Evolutionary conservation across 2,113 vertebrate genomes (phyloP).

Genomic region (Irena cyanogastra): DNA sequence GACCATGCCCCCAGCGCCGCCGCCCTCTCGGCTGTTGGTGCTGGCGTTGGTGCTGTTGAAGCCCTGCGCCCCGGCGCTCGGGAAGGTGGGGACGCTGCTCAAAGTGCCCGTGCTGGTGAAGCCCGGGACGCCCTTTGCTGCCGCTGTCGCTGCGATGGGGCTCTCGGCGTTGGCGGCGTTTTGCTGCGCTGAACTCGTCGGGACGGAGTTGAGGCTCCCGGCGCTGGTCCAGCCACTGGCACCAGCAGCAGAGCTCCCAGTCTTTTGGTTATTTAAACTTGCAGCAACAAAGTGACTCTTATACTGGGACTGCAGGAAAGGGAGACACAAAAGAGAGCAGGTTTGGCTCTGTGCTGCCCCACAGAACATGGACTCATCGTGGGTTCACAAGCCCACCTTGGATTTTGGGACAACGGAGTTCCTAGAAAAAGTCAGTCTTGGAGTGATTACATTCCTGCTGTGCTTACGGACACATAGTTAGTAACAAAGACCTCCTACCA

Average conservation of each 20-base stretch:
- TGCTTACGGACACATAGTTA: neutral
- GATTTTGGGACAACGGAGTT: neutral
- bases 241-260: constrained; percentile 82
- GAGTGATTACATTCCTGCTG: neutral
- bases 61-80: constrained; percentile 46
- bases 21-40: constrained; percentile 60
- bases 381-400: neutral
- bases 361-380: accelerated
- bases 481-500: neutral
- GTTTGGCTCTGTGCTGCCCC: neutral
- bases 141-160: neutral
- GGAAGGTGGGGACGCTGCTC: constrained; percentile 75
- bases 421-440: neutral
- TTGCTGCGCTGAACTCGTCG: constrained; percentile 76
- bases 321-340: neutral
- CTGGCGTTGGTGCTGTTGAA: constrained; percentile 59
- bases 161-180: constrained; percentile 33
- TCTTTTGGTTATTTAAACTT: constrained; percentile 87
- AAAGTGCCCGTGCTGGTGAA: constrained; percentile 70
- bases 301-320: constrained; percentile 84
- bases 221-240: constrained; percentile 95
- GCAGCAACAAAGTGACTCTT: constrained; percentile 98
- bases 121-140: constrained; percentile 59
- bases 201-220: constrained; percentile 92
- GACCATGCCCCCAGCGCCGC: neutral